These are phyloP conservation scores for Nixonia krombeini DNA, from an alignment of 1,140 invertebrate species.

Conservation along the genomic window DNA sequence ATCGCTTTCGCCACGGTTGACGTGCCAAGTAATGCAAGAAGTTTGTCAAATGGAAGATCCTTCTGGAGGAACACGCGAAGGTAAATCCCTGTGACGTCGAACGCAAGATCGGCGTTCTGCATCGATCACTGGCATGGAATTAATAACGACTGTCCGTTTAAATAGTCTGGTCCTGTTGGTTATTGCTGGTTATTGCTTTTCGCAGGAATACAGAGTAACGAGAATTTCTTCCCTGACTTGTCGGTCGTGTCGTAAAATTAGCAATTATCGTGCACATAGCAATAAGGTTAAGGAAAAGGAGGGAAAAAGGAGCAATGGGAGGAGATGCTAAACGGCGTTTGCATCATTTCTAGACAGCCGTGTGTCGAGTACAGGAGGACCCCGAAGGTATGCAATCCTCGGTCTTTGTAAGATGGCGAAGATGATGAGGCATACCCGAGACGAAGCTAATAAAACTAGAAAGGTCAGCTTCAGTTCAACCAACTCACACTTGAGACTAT, in stretches of 20 bases:
- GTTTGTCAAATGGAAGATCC: too few species aligned
- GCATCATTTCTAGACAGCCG: conserved; percentile 53
- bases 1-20: too few species aligned
- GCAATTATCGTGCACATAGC: conserved; percentile 4
- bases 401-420: conserved; percentile 41
- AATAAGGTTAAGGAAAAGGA: conserved; percentile 19
- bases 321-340: conserved; percentile 45
- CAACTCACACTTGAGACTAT: conserved; percentile 22
- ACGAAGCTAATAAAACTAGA: conserved; percentile 62
- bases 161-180: too few species aligned
- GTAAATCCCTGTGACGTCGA: too few species aligned
- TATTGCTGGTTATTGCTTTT: too few species aligned
- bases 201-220: too few species aligned
- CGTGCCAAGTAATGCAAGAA: too few species aligned
- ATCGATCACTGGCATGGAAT: too few species aligned
- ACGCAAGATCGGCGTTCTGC: too few species aligned
- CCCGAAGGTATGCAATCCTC: conserved; percentile 53
- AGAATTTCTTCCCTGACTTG: too few species aligned
- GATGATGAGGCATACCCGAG: conserved; percentile 58
- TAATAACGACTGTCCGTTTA: too few species aligned
- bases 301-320: conserved; percentile 28
- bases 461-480: conserved; percentile 61
- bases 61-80: too few species aligned
- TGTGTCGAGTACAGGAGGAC: conserved; percentile 49
- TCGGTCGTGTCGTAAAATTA: not conserved